Base-by-base conservation (phyloP, 2,888 invertebrate species). In the Oscheius onirici region DNA sequence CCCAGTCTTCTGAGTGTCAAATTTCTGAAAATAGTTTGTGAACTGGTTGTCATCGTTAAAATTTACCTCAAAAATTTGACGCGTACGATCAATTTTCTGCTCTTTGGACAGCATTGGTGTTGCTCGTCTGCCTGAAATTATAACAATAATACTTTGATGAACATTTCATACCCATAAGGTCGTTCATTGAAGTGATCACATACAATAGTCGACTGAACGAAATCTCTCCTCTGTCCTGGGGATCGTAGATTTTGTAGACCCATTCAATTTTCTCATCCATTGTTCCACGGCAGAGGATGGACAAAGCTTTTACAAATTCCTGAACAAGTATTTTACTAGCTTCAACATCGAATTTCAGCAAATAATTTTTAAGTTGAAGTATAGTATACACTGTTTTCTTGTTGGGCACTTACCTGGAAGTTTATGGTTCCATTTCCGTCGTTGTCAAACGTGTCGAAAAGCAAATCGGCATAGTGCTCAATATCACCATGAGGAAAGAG, bases 161-260 rank as follows among this genome's bases (percentile, higher is more conserved):
- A 34, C 3, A 13, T n/a, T 5, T 54, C 54, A 2, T 57, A 76
- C 84, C 84, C 68, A 84, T 82, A 8, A 85, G 68, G 67, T 85
- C 84, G 49, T 85, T 83, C 69, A 82, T 82, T 3, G 84, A 83
- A n/a, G 82, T 84, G 20, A 85, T 79, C 0, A 85, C 80, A 72
- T 83, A 81, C 49, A 80, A 76, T 24, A 85, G 74, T 1, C 84
- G 76, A 67, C 85, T 79, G 83, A 84, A 85, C 13, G 82, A 80
- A 40, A 85, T 75, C 60, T 79, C 78, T 0, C 84, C 84, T 44
- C 69, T 76, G 3, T 77, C 77, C 54, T 79, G 78, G 2, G 85
- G 84, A 69, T 85, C 85, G 72, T 85, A 85, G 13, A 85, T 70
- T 17, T 77, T 80, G 75, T 85, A 85, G 3, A 85, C 69, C 84